Evolutionary conservation across 1,140 invertebrate species (phyloP), one percentile per base, ranked within the genome.

Genomic region (Drosophila ercepeae): DNA sequence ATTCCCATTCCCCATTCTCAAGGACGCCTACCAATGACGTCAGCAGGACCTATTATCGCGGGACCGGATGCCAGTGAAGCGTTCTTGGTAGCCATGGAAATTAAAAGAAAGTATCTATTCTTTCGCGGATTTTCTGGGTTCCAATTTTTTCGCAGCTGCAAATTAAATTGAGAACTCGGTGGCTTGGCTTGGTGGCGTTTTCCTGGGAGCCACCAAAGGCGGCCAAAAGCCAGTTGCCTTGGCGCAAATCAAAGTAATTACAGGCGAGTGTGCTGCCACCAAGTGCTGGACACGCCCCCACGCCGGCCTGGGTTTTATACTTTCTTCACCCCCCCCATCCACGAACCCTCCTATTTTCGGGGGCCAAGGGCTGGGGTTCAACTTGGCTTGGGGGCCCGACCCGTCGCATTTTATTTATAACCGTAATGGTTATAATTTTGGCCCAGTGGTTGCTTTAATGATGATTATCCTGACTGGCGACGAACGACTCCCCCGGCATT

Each of bases 361-460:
- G 1, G 19, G 19, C 6, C 21, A 21, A 4, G 21, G 21, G 21
- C 2, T 21, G 21, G 21, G 21, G 21, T 21, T 2, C 21, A 4
- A 5, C 27, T 9, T 27, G 21, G 16, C 11, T 3, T 39, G 41
- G 57, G 27, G 68, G 41, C 55, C 34, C 36, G 60, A 11, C 58
- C 29, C 36, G 46, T 50, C 68, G 55, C 77, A 49, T 77, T 86
- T 86, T 86, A 88, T 86, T 86, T 86, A 82, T 86, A 88, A 75
- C 74, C 74, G 79, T 88, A 82, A 86, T 86, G 82, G 82, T 60
- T 88, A 86, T 88, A 86, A 86, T 86, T 86, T 82, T 81, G 81
- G 69, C 63, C 76, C 74, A 61, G 69, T 73, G 73, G 82, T 82
- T 75, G 83, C 72, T 88, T 88, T 86, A 84, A 81, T 84, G 81